A percentile compares a stretch with the other conserved stretches of the same genome.
These are phyloP conservation scores for Myxocyprinus asiaticus DNA, from an alignment of 2,113 vertebrate genomes.

Conservation along the genomic window DNA sequence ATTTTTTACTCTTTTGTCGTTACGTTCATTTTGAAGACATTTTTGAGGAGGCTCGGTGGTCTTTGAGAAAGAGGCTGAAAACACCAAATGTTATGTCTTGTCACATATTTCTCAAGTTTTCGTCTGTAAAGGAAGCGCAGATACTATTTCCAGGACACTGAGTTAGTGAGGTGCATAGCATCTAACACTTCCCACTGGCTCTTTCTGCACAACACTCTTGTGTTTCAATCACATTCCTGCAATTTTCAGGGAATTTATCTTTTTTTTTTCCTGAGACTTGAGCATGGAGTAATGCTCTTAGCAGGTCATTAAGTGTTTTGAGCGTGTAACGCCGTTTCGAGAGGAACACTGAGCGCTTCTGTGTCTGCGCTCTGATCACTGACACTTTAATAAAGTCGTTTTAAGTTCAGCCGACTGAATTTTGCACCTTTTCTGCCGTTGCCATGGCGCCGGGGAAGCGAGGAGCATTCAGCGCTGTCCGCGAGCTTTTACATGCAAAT, in stretches of 20 bases:
- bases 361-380: slow-evolving; percentile 94
- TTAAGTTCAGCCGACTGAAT: slow-evolving; percentile 97
- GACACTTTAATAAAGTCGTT: slow-evolving; percentile 99
- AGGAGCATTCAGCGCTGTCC: slow-evolving; percentile 83
- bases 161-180: background rate
- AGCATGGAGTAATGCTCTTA: slow-evolving; percentile 67
- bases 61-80: too few species aligned
- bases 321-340: slow-evolving; percentile 82
- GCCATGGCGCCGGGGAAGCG: slow-evolving; percentile 91
- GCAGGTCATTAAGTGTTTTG: slow-evolving; percentile 73
- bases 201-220: slow-evolving; percentile 24
- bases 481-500: slow-evolving; percentile 97
- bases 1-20: too few species aligned
- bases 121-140: background rate
- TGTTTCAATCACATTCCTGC: slow-evolving; percentile 63
- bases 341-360: slow-evolving; percentile 88
- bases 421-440: slow-evolving; percentile 95
- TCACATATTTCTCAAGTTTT: background rate
- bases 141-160: too few species aligned
- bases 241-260: slow-evolving; percentile 75
- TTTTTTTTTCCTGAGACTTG: slow-evolving; percentile 61
- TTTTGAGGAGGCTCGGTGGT: too few species aligned
- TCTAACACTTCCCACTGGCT: slow-evolving; percentile 20
- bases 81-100: too few species aligned
- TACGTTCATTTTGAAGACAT: too few species aligned